Evolutionary conservation across 2,797 vertebrate species (phyloP).

Genomic region (Telmatherina bonti): DNA sequence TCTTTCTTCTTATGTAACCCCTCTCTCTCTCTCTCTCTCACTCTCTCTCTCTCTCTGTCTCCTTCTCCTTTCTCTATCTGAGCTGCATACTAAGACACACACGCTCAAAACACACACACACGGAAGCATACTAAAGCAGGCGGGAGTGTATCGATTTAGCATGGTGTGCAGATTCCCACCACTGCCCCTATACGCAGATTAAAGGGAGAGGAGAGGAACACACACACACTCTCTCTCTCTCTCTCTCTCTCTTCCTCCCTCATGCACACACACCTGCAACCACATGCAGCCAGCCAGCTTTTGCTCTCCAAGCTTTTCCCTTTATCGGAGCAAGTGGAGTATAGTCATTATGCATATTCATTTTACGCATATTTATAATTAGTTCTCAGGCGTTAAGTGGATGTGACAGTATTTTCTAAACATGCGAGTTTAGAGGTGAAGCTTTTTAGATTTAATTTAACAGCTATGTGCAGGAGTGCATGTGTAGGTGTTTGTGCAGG

Average conservation of each 20-base stretch:
- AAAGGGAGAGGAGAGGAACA: constrained; percentile 64
- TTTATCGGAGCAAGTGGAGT: constrained; percentile 64
- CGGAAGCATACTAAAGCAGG: constrained; percentile 71
- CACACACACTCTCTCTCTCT: constrained; percentile 12
- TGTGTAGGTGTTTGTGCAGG: constrained; percentile 4
- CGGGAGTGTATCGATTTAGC: constrained; percentile 81
- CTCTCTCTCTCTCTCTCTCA: constrained; percentile 48
- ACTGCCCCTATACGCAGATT: constrained; percentile 79
- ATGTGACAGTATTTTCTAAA: constrained; percentile 69
- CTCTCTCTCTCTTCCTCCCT: not conserved
- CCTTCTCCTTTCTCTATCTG: constrained; percentile 59
- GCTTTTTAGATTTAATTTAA: constrained; percentile 53
- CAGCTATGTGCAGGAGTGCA: constrained; percentile 14
- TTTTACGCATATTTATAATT: constrained; percentile 76
- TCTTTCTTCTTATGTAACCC: constrained; percentile 82
- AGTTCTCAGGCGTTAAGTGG: constrained; percentile 62
- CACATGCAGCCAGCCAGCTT: constrained; percentile 44
- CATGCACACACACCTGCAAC: constrained; percentile 32
- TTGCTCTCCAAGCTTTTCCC: constrained; percentile 72
- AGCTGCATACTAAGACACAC: constrained; percentile 81
- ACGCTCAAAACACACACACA: constrained; percentile 34
- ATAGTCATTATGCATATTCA: constrained; percentile 72
- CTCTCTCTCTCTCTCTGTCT: constrained; percentile 61
- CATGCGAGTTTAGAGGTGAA: constrained; percentile 45
- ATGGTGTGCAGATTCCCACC: constrained; percentile 84